Conservation (phyloP, 2,797 vertebrate species). For the Paedocypris micromegethes region DNA sequence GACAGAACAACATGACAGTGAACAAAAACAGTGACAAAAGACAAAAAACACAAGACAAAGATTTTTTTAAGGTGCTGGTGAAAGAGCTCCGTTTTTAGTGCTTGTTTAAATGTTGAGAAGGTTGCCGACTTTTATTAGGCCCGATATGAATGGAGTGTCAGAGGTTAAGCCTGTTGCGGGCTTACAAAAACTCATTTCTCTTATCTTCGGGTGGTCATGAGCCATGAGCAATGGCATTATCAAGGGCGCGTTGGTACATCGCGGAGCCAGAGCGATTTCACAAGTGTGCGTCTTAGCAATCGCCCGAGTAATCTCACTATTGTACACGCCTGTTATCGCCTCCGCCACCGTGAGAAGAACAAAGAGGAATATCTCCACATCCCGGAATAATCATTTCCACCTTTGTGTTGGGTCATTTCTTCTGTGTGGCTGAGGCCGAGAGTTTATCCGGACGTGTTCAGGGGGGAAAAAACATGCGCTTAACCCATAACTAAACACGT, state of each 20-base stretch:
- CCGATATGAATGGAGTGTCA: constrained; percentile 68
- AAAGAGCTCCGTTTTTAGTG: too few species aligned
- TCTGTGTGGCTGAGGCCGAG: constrained; percentile 48
- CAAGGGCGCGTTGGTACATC: constrained; percentile 72
- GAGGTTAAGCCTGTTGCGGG: constrained; percentile 71
- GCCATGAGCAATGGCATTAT: constrained; percentile 74
- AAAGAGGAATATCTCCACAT: constrained; percentile 62
- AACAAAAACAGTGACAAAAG: too few species aligned
- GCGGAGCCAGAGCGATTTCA: constrained; percentile 64
- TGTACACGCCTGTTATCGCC: constrained; percentile 66
- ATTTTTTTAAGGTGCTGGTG: too few species aligned
- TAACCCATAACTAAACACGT: constrained; percentile 22
- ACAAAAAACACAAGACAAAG: too few species aligned
- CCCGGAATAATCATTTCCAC: constrained; percentile 73
- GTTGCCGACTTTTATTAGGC: constrained; percentile 52
- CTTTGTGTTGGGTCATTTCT: constrained; percentile 54
- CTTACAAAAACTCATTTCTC: constrained; percentile 75
- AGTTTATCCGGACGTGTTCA: constrained; percentile 35
- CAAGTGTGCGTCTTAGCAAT: constrained; percentile 61
- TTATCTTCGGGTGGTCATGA: constrained; percentile 70
- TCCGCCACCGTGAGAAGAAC: constrained; percentile 59
- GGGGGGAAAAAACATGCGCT: constrained; percentile 18
- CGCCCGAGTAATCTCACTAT: constrained; percentile 67
- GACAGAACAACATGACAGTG: too few species aligned
- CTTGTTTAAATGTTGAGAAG: constrained; percentile 1